A percentile compares a stretch with the other conserved stretches of the same genome.
Conservation (phyloP, 2,888 invertebrate genomes). For the Euzophera pinguis region DNA sequence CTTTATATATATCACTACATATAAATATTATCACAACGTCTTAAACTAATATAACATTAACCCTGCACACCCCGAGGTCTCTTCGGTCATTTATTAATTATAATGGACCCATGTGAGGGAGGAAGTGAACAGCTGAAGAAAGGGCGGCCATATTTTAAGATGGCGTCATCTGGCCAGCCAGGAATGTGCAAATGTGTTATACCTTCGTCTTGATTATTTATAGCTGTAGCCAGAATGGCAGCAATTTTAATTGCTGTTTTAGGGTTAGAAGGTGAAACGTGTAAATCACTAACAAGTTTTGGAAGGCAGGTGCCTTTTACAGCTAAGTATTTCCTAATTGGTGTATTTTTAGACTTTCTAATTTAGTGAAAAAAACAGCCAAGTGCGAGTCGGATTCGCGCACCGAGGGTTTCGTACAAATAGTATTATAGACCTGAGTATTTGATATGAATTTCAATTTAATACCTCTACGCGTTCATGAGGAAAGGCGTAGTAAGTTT, state of each 20-base stretch:
- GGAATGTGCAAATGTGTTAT: constrained; percentile 55
- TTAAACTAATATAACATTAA: constrained; percentile 50
- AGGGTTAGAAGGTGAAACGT: constrained; percentile 6
- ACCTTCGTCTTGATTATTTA: constrained; percentile 51
- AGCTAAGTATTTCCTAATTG: too few relatives aligned
- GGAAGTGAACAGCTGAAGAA: constrained; percentile 61
- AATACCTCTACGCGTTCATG: too few relatives aligned
- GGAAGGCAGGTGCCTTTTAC: background rate
- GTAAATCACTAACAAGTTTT: background rate
- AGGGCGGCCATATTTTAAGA: constrained; percentile 75
- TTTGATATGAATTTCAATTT: too few relatives aligned
- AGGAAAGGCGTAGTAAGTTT: too few relatives aligned
- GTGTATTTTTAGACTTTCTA: too few relatives aligned
- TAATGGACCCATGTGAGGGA: constrained; percentile 53
- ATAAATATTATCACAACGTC: background rate
- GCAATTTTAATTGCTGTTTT: constrained; percentile 7
- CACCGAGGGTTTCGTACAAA: too few relatives aligned
- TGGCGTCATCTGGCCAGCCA: constrained; percentile 62
- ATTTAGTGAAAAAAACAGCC: too few relatives aligned
- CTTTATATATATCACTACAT: background rate
- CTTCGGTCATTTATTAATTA: constrained; percentile 78
- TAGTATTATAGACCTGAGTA: too few relatives aligned
- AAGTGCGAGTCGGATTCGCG: too few relatives aligned
- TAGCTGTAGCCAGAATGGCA: constrained; percentile 29
- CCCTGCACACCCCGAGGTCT: constrained; percentile 41